Conservation (phyloP, 1,140 invertebrate species). For the Lycorma delicatula region DNA sequence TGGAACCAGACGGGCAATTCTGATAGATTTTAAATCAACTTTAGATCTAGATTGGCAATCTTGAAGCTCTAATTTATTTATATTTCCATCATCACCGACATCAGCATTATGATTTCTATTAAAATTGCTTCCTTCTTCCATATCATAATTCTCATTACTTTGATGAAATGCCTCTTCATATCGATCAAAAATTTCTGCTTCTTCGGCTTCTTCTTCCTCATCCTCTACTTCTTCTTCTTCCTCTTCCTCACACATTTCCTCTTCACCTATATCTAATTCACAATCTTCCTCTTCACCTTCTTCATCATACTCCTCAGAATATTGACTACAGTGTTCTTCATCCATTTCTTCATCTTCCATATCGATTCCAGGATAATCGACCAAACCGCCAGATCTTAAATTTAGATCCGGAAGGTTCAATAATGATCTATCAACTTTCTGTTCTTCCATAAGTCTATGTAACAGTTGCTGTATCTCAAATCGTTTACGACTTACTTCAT, state of each 20-base stretch:
- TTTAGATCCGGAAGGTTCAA: constrained; percentile 37
- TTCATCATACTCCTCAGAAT: constrained; percentile 30
- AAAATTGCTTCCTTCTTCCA: neutral
- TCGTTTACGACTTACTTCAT: constrained; percentile 64
- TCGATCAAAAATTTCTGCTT: no score
- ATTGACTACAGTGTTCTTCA: no score
- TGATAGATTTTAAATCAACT: no score
- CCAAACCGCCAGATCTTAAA: constrained; percentile 34
- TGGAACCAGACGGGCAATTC: no score
- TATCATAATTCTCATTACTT: neutral
- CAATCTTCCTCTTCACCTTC: constrained; percentile 10
- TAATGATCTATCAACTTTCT: constrained; percentile 37
- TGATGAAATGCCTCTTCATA: no score
- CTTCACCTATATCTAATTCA: constrained; percentile 14
- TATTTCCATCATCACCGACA: neutral
- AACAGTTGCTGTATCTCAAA: constrained; percentile 68
- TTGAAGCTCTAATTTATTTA: no score
- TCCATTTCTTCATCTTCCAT: constrained; percentile 31
- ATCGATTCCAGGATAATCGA: constrained; percentile 22
- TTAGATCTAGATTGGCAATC: no score
- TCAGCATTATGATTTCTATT: constrained; percentile 1
- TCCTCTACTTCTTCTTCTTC: constrained; percentile 14
- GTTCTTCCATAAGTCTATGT: constrained; percentile 54
- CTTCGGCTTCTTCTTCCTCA: neutral
- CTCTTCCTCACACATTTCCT: constrained; percentile 19